Conservation (phyloP, 2,888 invertebrate genomes). For the Xylocampa areola region DNA sequence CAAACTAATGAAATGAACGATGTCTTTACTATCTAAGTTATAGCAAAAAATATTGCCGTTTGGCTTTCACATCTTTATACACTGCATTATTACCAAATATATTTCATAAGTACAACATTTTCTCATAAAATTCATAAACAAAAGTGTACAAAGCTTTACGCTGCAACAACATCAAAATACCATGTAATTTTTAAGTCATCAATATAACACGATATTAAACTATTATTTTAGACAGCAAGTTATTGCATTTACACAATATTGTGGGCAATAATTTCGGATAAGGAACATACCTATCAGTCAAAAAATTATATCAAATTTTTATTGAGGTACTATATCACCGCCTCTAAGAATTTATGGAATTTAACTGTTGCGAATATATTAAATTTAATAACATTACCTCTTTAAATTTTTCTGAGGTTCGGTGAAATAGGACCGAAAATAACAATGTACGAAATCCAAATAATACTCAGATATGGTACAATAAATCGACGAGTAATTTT, state of each 20-base stretch:
- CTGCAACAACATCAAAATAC: constrained; percentile 57
- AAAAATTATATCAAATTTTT: constrained; percentile 59
- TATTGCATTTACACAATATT: constrained; percentile 65
- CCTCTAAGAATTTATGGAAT: constrained; percentile 37
- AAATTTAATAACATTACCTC: constrained; percentile 41
- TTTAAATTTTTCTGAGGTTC: constrained; percentile 50
- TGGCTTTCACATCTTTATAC: constrained; percentile 56
- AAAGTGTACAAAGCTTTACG: constrained; percentile 53
- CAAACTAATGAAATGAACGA: constrained; percentile 89
- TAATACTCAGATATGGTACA: constrained; percentile 65
- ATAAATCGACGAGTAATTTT: constrained; percentile 62
- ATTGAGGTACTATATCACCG: constrained; percentile 46
- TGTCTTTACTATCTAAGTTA: constrained; percentile 70
- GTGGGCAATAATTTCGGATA: constrained; percentile 63
- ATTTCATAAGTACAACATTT: constrained; percentile 54
- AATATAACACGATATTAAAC: constrained; percentile 56
- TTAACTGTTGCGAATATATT: constrained; percentile 36
- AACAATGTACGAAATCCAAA: constrained; percentile 66
- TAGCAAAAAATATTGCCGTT: constrained; percentile 69
- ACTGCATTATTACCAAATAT: constrained; percentile 50
- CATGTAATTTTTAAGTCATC: constrained; percentile 55
- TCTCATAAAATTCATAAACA: constrained; percentile 46
- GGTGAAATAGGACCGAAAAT: constrained; percentile 58
- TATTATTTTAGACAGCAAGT: constrained; percentile 60
- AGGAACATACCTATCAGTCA: constrained; percentile 70